Evolutionary conservation across 1,140 invertebrate species (phyloP), one percentile per base, ranked within the genome.

Genomic region (Lanistes nyassanus): DNA sequence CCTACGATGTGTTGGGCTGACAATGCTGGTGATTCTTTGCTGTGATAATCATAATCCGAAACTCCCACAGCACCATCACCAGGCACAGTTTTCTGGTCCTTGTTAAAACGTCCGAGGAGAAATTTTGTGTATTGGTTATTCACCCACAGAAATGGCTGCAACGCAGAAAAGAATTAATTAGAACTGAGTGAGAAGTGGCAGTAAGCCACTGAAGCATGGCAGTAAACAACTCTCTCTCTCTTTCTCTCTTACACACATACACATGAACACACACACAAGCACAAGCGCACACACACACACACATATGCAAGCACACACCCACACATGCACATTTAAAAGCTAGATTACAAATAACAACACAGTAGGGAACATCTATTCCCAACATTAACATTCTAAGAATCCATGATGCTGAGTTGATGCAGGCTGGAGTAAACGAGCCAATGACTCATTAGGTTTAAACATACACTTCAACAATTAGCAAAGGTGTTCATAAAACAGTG

Each of bases 81-180:
- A 47, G 42, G 42, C 34, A 42, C 53, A 36, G 73, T 76, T 42
- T 78, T 76, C 16, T 51, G 39, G 23, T 76, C 56, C 55, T 85
- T 85, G 64, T 80, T 76, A 66, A 86, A 83, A 34, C 81, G 76
- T 36, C 81, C 86, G 36, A 85, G 66, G 13, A 80, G 79, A 60
- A 86, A 81, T 65, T 81, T 81, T n/a, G 86, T 87, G 75, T 87
- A 81, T 23, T 75, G 65, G 13, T 84, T 74, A n/a, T 74, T 73
- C 51, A 75, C 80, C 86, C 86, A 88, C 19, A 78, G 58, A 71
- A 85, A 80, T 51, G 86, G 86, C 86, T 88, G 78, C 76, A 80
- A 37, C 7, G 34, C 21, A 66, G 34, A 36, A 31, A n/a, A 34
- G 23, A 66, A 6, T 29, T 29, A 31, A 66, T 66, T 66, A 37